Evolutionary conservation across 1,140 invertebrate genomes (phyloP), one percentile per base, ranked within the genome.

Genomic region (Leptoteleia sp.): DNA sequence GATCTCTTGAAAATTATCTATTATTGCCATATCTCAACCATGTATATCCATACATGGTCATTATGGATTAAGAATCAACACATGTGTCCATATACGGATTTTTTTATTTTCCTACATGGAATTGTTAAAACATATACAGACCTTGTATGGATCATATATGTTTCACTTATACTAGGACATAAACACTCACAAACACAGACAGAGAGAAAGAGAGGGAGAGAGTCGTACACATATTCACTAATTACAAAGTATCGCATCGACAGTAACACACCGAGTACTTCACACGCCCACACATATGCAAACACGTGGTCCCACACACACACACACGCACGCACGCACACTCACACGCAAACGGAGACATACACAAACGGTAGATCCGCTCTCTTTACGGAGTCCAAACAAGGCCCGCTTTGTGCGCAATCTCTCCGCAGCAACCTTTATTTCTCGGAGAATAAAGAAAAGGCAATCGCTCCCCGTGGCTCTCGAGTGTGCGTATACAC

Each of bases 211-310:
- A 50, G 40, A 48, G 19, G 64, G 54, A 45, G 35, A 29, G 33
- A 45, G 35, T 42, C 70, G 65, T 72, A 40, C 35, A 75, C 75
- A 71, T 64, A 50, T 37, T 38, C 65, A 79, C 80, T 84, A 84
- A 84, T 85, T 84, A 82, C 83, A 82, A 82, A 85, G 75, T 83
- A 81, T 82, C 62, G 70, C 77, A 77, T 68, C 68, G 62, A 65
- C 62, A 52, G 52, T 62, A 78, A 68, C 54, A 61, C 62, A 52
- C 54, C 33, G n/a, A 52, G 77, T 57, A 33, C 64, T 59, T 64
- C 19, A 35, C 57, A 68, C 77, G 76, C 72, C 77, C 48, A 72
- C 68, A 67, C 43, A 27, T 47, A 73, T 52, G 45, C 70, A 68
- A 70, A 57, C 52, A 76, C 59, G 76, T 75, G 75, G 71, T 72